Conservation (phyloP, 1,140 invertebrate genomes). For the Pectinophora gossypiella region DNA sequence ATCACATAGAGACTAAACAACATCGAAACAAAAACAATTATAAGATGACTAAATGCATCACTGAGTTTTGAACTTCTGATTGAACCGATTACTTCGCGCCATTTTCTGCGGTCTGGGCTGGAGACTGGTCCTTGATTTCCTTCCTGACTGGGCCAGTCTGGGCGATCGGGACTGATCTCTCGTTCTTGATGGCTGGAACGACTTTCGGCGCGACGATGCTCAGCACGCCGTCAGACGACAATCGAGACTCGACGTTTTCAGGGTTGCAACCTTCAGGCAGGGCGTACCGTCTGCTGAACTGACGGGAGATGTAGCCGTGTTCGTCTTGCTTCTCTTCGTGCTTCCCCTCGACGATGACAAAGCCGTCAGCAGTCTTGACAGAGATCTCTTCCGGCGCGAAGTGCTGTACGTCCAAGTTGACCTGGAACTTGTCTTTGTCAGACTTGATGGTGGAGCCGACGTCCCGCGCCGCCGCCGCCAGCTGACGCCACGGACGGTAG, state of each 20-base stretch:
- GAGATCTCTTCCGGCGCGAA: conserved; percentile 89
- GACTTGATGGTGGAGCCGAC: conserved; percentile 83
- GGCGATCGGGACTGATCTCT: conserved; percentile 78
- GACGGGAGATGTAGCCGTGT: conserved; percentile 83
- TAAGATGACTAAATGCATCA: not conserved
- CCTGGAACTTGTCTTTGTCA: conserved; percentile 77
- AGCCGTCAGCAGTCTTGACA: conserved; percentile 86
- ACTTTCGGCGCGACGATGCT: conserved; percentile 80
- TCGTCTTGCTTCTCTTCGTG: conserved; percentile 86
- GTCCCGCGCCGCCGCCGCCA: conserved; percentile 77
- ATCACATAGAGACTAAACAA: not conserved
- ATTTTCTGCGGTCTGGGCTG: not conserved
- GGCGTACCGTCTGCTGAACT: conserved; percentile 82
- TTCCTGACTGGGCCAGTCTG: conserved; percentile 77
- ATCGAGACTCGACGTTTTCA: conserved; percentile 78
- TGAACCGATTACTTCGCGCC: not conserved
- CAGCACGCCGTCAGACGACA: conserved; percentile 86
- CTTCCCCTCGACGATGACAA: conserved; percentile 82
- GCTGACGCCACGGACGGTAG: conserved; percentile 81
- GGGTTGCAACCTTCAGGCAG: conserved; percentile 83
- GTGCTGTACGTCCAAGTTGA: conserved; percentile 88
- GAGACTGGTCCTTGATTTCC: conserved; percentile 46
- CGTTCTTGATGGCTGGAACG: conserved; percentile 66
- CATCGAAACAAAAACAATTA: not conserved
- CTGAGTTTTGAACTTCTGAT: not conserved